Percentiles rank a stretch among this genome's conserved stretches.
Conservation (phyloP, 2,113 vertebrate species). For the human (Homo sapiens) region GRCh38 chr4:108366501-108367000, state of each 20-base stretch:
- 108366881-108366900: not conserved
- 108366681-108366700: not conserved
- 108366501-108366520: not conserved
- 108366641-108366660: not conserved
- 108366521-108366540: not conserved
- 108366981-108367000: not conserved
- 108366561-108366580: not conserved
- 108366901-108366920: not conserved
- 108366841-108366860: not conserved
- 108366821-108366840: not conserved
- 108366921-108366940: not conserved
- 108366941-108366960: not conserved
- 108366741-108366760: not conserved
- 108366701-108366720: not conserved
- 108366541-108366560: not conserved
- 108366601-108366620: not conserved
- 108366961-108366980: not conserved
- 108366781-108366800: not conserved
- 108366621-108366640: conserved; percentile 26
- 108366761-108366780: not conserved
- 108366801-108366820: not conserved
- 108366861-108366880: not conserved
- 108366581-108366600: not conserved
- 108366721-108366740: not conserved
- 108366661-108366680: conserved; percentile 31